These are phyloP conservation scores for Metopia argyrocephala DNA, from an alignment of 2,888 invertebrate genomes.

Conservation along the genomic window DNA sequence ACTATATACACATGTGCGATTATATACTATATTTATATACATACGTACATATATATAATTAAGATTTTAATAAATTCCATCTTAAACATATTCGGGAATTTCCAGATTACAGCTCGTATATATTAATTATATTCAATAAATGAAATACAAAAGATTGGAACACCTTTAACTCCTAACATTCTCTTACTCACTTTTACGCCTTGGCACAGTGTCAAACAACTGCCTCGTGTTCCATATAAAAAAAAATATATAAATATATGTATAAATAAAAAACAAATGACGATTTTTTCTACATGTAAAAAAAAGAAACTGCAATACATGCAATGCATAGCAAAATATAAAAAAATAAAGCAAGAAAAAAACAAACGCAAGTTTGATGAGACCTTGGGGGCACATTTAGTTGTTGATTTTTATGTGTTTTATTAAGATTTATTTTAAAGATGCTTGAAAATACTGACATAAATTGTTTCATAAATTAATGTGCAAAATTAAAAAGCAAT, in stretches of 20 bases:
- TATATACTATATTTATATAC: no score
- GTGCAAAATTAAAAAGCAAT: neutral
- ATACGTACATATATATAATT: neutral
- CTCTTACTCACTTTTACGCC: no score
- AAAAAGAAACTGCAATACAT: neutral
- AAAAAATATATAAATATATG: no score
- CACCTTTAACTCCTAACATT: no score
- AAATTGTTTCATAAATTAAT: neutral
- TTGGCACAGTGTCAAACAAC: no score
- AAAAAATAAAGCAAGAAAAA: neutral
- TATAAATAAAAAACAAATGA: no score
- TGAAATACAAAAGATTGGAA: no score
- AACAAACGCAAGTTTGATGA: no score
- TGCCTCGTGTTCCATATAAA: no score
- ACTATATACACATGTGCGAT: no score
- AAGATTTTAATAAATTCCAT: constrained; percentile 2
- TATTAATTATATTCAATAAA: neutral
- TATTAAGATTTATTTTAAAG: neutral
- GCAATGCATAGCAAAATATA: neutral
- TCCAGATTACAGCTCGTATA: neutral
- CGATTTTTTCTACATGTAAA: neutral
- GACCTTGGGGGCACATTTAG: neutral
- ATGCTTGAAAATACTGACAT: neutral
- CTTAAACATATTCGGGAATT: constrained; percentile 2
- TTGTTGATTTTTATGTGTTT: neutral